Base-by-base conservation (phyloP, 2,888 invertebrate species). In the Tenthredo mesomela region DNA sequence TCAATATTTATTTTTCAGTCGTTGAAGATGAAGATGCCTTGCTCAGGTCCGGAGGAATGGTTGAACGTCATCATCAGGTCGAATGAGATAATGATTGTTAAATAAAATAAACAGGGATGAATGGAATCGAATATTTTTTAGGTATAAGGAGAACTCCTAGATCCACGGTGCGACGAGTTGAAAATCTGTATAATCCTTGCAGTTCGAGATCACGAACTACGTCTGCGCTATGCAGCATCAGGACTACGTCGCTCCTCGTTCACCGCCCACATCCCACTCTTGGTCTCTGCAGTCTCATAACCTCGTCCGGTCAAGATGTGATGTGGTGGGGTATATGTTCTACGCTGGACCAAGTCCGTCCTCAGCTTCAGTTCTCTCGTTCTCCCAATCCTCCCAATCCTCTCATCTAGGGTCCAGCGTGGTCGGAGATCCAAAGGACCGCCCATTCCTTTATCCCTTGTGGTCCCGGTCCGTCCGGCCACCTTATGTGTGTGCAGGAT, bases 401-500 rank as follows among this genome's bases (percentile, higher is more conserved):
- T 87, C 87, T 86, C 87, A 88, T 89, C 89, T 89, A 89, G 90
- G 90, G 90, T 90, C 90, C 91, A 88, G 87, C 91, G 91, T 91
- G 88, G 89, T 85, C 89, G 84, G 86, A 90, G 89, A 89, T 92
- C 90, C 91, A 92, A 92, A 88, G 92, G 92, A 89, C 93, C 93
- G 93, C 93, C 93, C 93, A 93, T 93, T 92, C 93, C 92, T 93
- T 93, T 91, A 90, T 90, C 54, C 78, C 78, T 78, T 33, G 67
- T 67, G 67, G 33, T 67, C 67, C 67, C 33, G 67, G 33, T 67
- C 67, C 67, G 18, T 67, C 33, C 67, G 18, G 33, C 54, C n/a
- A 67, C 67, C 25, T 25, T 61, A 33, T 67, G 12, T 67, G 18
- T 33, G 33, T 12, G 33, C 29, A n/a, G 2, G 1, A 29, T 21